Percentiles rank a stretch among this genome's conserved stretches.
These are phyloP conservation scores for Litoditis marina DNA, from an alignment of 2,888 invertebrate species.

Conservation along the genomic window DNA sequence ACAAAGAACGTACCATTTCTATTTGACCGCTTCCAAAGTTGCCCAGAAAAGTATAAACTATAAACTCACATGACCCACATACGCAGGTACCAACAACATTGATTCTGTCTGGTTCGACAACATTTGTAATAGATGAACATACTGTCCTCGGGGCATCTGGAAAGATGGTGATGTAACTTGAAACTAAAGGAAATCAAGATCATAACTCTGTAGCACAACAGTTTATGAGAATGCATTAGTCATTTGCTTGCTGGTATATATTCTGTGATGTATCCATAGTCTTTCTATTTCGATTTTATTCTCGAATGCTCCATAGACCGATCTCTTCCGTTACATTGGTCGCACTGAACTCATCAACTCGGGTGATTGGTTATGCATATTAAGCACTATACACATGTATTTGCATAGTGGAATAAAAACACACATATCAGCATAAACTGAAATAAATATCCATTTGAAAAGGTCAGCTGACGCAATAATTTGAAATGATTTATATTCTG, in stretches of 20 bases:
- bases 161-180: slow-evolving; percentile 2
- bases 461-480: no score
- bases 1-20: slow-evolving; percentile 15
- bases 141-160: slow-evolving; percentile 14
- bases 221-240: background rate
- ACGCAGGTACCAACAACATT: slow-evolving; percentile 20
- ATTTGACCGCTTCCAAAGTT: slow-evolving; percentile 13
- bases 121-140: slow-evolving; percentile 16
- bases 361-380: no score
- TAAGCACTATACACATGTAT: no score
- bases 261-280: background rate
- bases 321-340: no score
- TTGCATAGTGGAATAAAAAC: no score
- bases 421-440: no score
- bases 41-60: slow-evolving; percentile 6
- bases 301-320: no score
- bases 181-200: background rate
- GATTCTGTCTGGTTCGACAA: slow-evolving; percentile 10
- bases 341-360: no score
- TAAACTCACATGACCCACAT: slow-evolving; percentile 20
- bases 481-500: no score
- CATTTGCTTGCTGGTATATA: background rate
- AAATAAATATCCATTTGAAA: no score
- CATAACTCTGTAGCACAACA: background rate
- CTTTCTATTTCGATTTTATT: background rate